A percentile compares a stretch with the other conserved stretches of the same genome.
These are phyloP conservation scores for Oligia strigilis DNA, from an alignment of 2,888 invertebrate genomes.

Conservation along the genomic window DNA sequence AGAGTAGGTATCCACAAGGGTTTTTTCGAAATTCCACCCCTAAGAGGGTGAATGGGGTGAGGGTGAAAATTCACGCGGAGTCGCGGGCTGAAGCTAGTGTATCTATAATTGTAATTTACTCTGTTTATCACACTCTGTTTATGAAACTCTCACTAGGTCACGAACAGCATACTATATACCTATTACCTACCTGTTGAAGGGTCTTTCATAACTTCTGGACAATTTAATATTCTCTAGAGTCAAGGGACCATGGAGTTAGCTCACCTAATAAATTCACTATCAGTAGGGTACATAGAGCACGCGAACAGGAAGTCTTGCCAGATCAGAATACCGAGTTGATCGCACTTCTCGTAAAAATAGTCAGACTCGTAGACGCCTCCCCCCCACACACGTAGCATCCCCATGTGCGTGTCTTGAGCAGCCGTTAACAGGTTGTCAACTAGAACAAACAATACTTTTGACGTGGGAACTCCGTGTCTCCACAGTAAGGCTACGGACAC, in stretches of 20 bases:
- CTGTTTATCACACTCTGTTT: background rate
- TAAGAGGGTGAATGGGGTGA: too few species aligned
- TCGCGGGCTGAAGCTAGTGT: too few species aligned
- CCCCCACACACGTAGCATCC: slow-evolving; percentile 99
- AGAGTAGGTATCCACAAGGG: too few species aligned
- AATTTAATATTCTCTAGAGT: background rate
- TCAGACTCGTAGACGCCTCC: slow-evolving; percentile 99
- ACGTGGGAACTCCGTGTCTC: background rate
- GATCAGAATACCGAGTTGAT: slow-evolving; percentile 96
- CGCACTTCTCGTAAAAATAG: slow-evolving; percentile 96
- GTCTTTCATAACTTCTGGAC: background rate
- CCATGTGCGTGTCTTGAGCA: slow-evolving; percentile 95
- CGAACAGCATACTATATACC: background rate
- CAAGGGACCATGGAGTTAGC: slow-evolving; percentile 34
- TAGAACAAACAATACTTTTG: slow-evolving; percentile 54
- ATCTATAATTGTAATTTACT: background rate
- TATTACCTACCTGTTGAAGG: background rate
- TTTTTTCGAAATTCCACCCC: too few species aligned
- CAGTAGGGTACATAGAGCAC: slow-evolving; percentile 97
- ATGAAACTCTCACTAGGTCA: background rate
- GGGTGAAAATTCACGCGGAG: too few species aligned
- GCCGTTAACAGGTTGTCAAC: slow-evolving; percentile 92
- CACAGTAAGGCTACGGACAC: background rate
- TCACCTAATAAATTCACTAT: slow-evolving; percentile 92
- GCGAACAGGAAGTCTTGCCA: slow-evolving; percentile 99